Evolutionary conservation across 1,140 invertebrate species (phyloP).

Genomic region (Drosophila equinoxialis): DNA sequence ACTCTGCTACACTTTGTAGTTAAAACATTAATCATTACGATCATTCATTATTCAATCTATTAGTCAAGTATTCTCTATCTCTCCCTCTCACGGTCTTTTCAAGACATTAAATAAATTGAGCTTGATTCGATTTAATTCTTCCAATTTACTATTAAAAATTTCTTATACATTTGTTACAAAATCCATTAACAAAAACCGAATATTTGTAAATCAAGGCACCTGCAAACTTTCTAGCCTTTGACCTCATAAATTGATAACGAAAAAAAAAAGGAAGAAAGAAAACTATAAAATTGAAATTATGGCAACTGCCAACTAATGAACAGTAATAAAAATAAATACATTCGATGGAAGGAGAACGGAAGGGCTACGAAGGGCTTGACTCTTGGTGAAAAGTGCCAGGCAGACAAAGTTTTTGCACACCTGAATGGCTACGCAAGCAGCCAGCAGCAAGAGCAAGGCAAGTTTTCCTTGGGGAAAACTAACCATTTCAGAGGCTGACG

Average conservation of each 20-base stretch:
- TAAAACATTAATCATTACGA: too few species aligned
- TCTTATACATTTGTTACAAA: slow-evolving; percentile 21
- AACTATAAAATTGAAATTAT: slow-evolving; percentile 74
- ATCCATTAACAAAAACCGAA: slow-evolving; percentile 32
- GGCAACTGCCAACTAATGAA: slow-evolving; percentile 72
- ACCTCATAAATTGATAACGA: slow-evolving; percentile 39
- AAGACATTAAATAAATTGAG: too few species aligned
- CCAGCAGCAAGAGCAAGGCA: too few species aligned
- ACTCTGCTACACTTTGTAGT: too few species aligned
- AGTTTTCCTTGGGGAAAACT: slow-evolving; percentile 27
- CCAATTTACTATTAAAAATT: too few species aligned
- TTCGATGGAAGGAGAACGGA: neutral
- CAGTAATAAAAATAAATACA: slow-evolving; percentile 76
- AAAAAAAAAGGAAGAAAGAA: slow-evolving; percentile 13
- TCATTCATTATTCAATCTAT: too few species aligned
- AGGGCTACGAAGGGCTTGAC: neutral
- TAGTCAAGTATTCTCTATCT: too few species aligned
- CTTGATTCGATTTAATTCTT: too few species aligned
- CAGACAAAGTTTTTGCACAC: slow-evolving; percentile 66
- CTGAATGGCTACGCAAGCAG: slow-evolving; percentile 45
- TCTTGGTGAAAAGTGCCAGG: slow-evolving; percentile 14
- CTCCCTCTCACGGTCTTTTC: too few species aligned
- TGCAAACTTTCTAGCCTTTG: slow-evolving; percentile 13
- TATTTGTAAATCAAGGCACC: neutral
- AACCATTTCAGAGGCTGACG: neutral